phyloP scores from a whole-genome alignment of 2,888 invertebrate species.

The Acanthopleura granulata region DNA sequence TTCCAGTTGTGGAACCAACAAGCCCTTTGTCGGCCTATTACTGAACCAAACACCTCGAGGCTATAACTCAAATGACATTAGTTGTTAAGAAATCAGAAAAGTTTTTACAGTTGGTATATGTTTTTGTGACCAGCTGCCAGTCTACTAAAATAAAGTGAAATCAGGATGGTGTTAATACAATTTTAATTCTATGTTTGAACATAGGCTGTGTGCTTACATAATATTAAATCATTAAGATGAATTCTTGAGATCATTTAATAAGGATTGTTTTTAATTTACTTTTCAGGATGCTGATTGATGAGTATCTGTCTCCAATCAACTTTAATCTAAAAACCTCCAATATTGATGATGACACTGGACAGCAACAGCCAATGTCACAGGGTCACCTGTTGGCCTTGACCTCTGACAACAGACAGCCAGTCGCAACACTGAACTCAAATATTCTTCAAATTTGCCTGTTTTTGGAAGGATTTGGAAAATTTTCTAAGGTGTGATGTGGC shows the following conservation, averaged over 20 bases:
- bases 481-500: conserved; percentile 47
- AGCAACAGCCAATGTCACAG: background rate
- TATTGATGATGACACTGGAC: background rate
- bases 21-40: too few species aligned
- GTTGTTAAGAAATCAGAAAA: too few species aligned
- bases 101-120: too few species aligned
- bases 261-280: background rate
- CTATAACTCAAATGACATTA: too few species aligned
- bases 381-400: background rate
- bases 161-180: too few species aligned
- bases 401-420: background rate
- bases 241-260: background rate
- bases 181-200: too few species aligned
- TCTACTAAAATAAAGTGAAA: too few species aligned
- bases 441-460: conserved; percentile 56
- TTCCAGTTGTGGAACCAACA: too few species aligned
- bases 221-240: too few species aligned
- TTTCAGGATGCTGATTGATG: conserved; percentile 56
- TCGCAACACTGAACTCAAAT: conserved; percentile 45
- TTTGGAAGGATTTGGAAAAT: conserved; percentile 58
- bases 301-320: conserved; percentile 40
- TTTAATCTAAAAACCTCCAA: background rate
- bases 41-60: too few species aligned
- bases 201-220: too few species aligned
- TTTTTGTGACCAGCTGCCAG: too few species aligned